Base-by-base conservation (phyloP, 2,797 vertebrate species). In the Clamator glandarius region DNA sequence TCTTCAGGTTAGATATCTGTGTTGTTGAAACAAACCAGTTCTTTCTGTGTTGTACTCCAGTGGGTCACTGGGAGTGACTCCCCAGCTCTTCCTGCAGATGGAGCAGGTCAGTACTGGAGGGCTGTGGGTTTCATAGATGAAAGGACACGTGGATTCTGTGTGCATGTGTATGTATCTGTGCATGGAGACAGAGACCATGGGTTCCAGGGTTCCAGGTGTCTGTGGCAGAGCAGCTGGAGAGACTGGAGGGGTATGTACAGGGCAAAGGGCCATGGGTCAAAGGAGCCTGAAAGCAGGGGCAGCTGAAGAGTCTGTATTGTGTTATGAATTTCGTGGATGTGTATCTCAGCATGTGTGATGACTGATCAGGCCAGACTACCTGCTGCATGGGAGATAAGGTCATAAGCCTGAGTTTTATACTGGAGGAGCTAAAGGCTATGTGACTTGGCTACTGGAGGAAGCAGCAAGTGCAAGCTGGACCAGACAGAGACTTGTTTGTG, bases 201-300 rank as follows among this genome's bases (percentile, higher is more conserved):
- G 13, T 61, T 26, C 6, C 11, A 46, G 18, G 19, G 5, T 52
- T 51, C 39, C 15, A 14, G 6, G 15, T 42, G 26, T 55, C 35
- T 31, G 33, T 8, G 20, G 13, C 51, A 33, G 9, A 62, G 61
- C 33, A 62, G 6, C 55, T 87, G 66, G 19, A 61, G 51, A 44
- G 33, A n/a, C 36, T 31, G 23, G n/a, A 58, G 61, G 21, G 6
- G 12, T 57, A 31, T 52, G 2, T 44, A 26, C 8, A 16, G 54
- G 61, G 4, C 35, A 42, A 50, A 24, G 33, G 5, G 7, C 36
- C 2, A 0, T 58, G 33, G 15, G 4, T n/a, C 23, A 33, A 25
- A 77, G 31, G 2, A 26, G 8, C 29, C 48, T 0, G 0, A 55
- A 69, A 29, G 14, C 12, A 16, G n/a, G 16, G 29, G 23, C 63